Conservation (phyloP, 1,140 invertebrate species). For the Bursaphelenchus mucronatus region DNA sequence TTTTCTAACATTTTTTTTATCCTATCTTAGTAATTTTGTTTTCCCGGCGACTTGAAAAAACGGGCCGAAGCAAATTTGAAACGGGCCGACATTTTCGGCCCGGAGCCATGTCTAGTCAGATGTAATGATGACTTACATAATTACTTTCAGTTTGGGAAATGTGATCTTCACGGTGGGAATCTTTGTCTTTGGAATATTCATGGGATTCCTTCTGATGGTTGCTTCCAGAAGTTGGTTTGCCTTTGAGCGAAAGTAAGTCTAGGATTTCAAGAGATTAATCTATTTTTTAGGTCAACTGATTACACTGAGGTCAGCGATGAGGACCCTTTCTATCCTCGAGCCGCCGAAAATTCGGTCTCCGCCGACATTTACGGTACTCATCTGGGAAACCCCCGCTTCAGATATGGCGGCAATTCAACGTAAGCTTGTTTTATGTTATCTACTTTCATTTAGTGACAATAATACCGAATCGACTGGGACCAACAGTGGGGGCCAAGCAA, state of each 20-base stretch:
- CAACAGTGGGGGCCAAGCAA: slow-evolving; percentile 13
- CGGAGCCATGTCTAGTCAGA: slow-evolving; percentile 8
- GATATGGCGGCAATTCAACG: slow-evolving; percentile 11
- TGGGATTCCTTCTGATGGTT: slow-evolving; percentile 51
- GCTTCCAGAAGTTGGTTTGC: slow-evolving; percentile 51
- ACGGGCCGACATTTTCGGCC: neutral
- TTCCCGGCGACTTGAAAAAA: no score
- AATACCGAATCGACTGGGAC: slow-evolving; percentile 13
- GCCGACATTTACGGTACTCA: slow-evolving; percentile 55
- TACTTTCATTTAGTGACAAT: slow-evolving; percentile 1
- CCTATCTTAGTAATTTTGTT: no score
- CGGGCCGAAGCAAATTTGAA: no score
- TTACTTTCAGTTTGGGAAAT: slow-evolving; percentile 41
- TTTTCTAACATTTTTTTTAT: no score
- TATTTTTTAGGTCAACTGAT: slow-evolving; percentile 40
- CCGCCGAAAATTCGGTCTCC: slow-evolving; percentile 39
- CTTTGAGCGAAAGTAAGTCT: slow-evolving; percentile 46
- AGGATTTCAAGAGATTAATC: slow-evolving; percentile 14
- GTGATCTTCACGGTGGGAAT: slow-evolving; percentile 41
- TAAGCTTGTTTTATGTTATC: neutral
- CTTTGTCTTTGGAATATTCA: slow-evolving; percentile 51
- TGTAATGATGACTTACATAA: neutral
- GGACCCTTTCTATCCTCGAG: slow-evolving; percentile 52
- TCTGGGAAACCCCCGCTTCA: slow-evolving; percentile 41
- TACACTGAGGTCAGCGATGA: slow-evolving; percentile 46